Evolutionary conservation across 2,797 vertebrate species (phyloP), one percentile per base, ranked within the genome.

Genomic region (Anguilla anguilla): DNA sequence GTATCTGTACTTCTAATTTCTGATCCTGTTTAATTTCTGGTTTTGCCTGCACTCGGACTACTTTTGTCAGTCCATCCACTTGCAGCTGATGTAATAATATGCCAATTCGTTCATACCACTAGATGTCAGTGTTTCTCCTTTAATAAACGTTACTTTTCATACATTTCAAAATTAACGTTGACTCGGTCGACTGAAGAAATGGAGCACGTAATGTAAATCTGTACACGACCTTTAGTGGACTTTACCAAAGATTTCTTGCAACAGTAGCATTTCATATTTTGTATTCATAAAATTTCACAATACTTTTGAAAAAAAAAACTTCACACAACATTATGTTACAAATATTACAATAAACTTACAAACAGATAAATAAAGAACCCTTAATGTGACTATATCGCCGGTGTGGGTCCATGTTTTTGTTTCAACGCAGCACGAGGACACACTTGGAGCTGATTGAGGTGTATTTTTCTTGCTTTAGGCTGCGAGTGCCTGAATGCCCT

Each of bases 71-170:
- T 55, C 53, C 53, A 55, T 55, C 55, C 55, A 57, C 15, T 57
- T 57, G 17, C 55, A 57, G 55, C 55, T 57, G 55, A 17, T 57
- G 15, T 57, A 57, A 57, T 57, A 57, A 57, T 57, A 35, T 17
- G 17, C 64, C 49, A 31, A 43, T 55, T 43, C 85, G 85, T 91
- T 83, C 67, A 15, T 55, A 79, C 90, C 95, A 92, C 93, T 85
- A 94, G 95, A 92, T 92, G 94, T 90, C 94, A 90, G 67, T 87
- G 69, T 92, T 91, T 4, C 3, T 90, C 86, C 87, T 19, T 55
- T 90, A 79, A n/a, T 82, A 13, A 55, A 6, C n/a, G 15, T 88
- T 46, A 46, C 43, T 46, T 67, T 7, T 6, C 51, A 69, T 28
- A 69, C 0, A 28, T 69, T n/a, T 28, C 9, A 19, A 87, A 74